Evolutionary conservation across 2,797 vertebrate species (phyloP), one percentile per base, ranked within the genome.

Genomic region (Gallirallus australis): DNA sequence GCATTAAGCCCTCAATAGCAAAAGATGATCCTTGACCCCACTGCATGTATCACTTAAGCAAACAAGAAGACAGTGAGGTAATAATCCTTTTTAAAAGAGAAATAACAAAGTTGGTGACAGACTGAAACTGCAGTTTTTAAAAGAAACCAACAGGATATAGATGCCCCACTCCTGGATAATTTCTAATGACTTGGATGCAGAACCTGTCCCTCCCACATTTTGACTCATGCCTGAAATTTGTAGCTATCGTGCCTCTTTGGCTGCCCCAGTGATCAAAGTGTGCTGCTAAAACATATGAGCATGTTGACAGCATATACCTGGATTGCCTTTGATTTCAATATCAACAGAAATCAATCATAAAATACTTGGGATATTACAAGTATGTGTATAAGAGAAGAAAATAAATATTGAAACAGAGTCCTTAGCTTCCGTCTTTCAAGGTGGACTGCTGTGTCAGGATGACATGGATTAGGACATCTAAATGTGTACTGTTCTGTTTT

Each of bases 51-150:
- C 13, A 47, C 12, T 15, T 33, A 48, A 71, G 30, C 12, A 83
- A 65, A 57, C 0, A 80, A 79, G 23, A 19, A 72, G 54, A 50
- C 5, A 37, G 15, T 15, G 25, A 73, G 37, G 13, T 19, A 56
- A 53, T 33, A 53, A 9, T 53, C 2, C 11, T 45, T 77, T 50
- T 35, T 24, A 37, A 86, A 89, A 50, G 24, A 72, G 24, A 35
- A 81, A 27, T 13, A 86, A 25, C 1, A 12, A 86, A 82, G 21
- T 2, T 0, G 1, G n/a, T 33, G 50, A 20, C 2, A 57, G 15
- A 40, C 10, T 69, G 9, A 53, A 60, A 21, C 9, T 27, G 6
- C 17, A 69, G 5, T 21, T 86, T 84, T 82, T 63, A 71, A 71
- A 40, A 16, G 4, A 4, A 71, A 4, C 5, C 45, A 82, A 15